Evolutionary conservation across 2,888 invertebrate species (phyloP), one percentile per base, ranked within the genome.

Genomic region (Monopis laevigella): DNA sequence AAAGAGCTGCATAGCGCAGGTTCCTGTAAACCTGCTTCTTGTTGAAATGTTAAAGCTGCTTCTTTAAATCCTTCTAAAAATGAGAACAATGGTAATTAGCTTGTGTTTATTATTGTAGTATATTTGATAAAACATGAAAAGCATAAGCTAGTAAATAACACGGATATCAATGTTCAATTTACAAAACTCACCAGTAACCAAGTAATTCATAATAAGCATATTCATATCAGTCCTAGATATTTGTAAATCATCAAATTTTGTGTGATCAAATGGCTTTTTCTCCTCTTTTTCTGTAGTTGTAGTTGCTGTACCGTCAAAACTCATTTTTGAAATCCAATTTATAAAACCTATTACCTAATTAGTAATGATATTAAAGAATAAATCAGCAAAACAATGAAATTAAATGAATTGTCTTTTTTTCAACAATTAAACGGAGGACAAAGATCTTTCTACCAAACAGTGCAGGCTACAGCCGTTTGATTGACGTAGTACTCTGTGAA

Each of bases 141-240:
- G 24, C n/a, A n/a, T n/a, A n/a, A n/a, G n/a, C n/a, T n/a, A n/a
- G n/a, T n/a, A n/a, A n/a, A n/a, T n/a, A n/a, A n/a, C n/a, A n/a
- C n/a, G n/a, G n/a, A n/a, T n/a, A n/a, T n/a, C n/a, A n/a, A n/a
- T n/a, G n/a, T n/a, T n/a, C n/a, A n/a, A n/a, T n/a, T n/a, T n/a
- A n/a, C n/a, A 11, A 21, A 21, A 45, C 59, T 67, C 73, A 95
- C 96, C 96, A 78, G 96, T 97, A 30, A 98, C 96, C 58, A 98
- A 85, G 74, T 98, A 98, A 78, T 98, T 97, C 97, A 98, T 98
- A 51, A 98, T 96, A 48, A 98, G 84, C 70, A 93, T 92, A 72
- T 98, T 98, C 93, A 98, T 96, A 56, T 95, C 93, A 29, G 90
- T 88, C 53, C 96, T 84, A 42, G 93, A 93, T 52, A 96, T 88